Evolutionary conservation across 2,797 vertebrate genomes (phyloP).

Genomic region (Cryptoblepharus egeriae): DNA sequence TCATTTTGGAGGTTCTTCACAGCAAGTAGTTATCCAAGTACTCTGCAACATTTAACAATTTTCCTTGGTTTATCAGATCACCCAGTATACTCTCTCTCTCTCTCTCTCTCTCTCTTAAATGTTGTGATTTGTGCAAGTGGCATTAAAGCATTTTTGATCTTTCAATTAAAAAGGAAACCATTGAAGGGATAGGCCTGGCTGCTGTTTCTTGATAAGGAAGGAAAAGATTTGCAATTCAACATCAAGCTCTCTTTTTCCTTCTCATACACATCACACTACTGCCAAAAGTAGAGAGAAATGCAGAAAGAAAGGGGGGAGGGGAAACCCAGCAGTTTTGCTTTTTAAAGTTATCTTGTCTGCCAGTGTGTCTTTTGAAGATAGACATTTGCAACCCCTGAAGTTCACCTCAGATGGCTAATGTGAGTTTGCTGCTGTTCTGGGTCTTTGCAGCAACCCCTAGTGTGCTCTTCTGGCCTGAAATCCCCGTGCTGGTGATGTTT

Average conservation of each 20-base stretch:
- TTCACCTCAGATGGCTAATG: slow-evolving; percentile 53
- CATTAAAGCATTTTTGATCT: slow-evolving; percentile 58
- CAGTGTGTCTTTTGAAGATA: slow-evolving; percentile 63
- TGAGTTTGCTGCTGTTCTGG: slow-evolving; percentile 51
- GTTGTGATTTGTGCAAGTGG: slow-evolving; percentile 39
- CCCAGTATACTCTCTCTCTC: background rate
- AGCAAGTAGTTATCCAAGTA: background rate
- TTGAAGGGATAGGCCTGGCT: slow-evolving; percentile 67
- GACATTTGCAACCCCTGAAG: slow-evolving; percentile 59
- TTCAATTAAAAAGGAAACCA: slow-evolving; percentile 70
- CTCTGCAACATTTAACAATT: slow-evolving; percentile 10
- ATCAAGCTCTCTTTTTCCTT: slow-evolving; percentile 57
- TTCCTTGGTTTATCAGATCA: background rate
- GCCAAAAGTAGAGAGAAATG: slow-evolving; percentile 57
- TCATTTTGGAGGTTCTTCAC: background rate
- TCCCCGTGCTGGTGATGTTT: slow-evolving; percentile 35
- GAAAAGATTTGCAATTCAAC: slow-evolving; percentile 59
- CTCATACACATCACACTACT: slow-evolving; percentile 31
- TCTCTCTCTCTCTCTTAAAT: slow-evolving; percentile 22
- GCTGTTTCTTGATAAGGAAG: slow-evolving; percentile 72
- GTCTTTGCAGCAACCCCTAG: slow-evolving; percentile 40
- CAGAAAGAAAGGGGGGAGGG: slow-evolving; percentile 38
- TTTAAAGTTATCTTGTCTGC: slow-evolving; percentile 68
- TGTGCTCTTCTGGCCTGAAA: slow-evolving; percentile 26
- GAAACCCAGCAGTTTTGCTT: slow-evolving; percentile 64